Evolutionary conservation across 2,888 invertebrate genomes (phyloP), one percentile per base, ranked within the genome.

Genomic region (Platypus cylindrus): DNA sequence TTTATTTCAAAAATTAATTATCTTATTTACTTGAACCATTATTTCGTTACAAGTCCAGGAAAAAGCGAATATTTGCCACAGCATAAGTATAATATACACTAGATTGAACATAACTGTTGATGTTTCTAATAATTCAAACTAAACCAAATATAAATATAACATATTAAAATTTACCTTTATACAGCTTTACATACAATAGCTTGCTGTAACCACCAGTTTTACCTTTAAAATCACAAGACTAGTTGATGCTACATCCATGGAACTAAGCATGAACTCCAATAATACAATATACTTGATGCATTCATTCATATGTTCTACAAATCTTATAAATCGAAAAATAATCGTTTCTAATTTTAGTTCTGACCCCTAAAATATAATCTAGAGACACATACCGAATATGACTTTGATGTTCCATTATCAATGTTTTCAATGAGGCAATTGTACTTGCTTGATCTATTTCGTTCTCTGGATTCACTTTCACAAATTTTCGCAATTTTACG

Each of bases 251-350:
- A 37, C 13, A 28, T 37, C 37, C 12, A 37, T 2, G 7, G 37
- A 37, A 23, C 17, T 29, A 4, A 32, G 25, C 13, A 37, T 14
- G 11, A 23, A 37, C 12, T 37, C 37, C 20, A 37, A 23, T 30
- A 37, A 22, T 14, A 20, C 26, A 24, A 33, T 24, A 15, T 32
- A 32, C 16, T 28, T 32, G 7, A 20, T 17, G 5, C 24, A 11
- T 2, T 29, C 18, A 20, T 36, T 36, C 9, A 24, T n/a, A n/a
- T n/a, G n/a, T n/a, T n/a, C n/a, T n/a, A n/a, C n/a, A n/a, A n/a
- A n/a, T n/a, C n/a, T n/a, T n/a, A n/a, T n/a, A n/a, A n/a, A n/a
- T n/a, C n/a, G n/a, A n/a, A n/a, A n/a, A n/a, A n/a, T n/a, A n/a
- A n/a, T n/a, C n/a, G n/a, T n/a, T n/a, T n/a, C n/a, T n/a, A n/a